Conservation (phyloP, 2,888 invertebrate genomes). For the Meteorus colon region DNA sequence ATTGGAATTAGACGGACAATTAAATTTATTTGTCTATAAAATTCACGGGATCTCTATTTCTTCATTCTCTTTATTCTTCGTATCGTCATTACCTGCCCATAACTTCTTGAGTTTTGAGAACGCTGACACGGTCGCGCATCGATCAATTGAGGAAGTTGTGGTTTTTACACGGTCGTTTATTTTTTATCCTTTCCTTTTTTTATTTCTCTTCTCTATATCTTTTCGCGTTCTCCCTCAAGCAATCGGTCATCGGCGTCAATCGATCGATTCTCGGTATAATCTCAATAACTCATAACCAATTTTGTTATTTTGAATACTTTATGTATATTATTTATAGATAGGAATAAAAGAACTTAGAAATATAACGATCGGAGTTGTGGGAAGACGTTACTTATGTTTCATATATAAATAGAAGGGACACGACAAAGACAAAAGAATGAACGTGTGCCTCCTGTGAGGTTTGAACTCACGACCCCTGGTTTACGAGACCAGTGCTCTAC, state of each 20-base stretch:
- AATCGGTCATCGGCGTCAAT: slow-evolving; percentile 23
- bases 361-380: neutral
- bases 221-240: neutral
- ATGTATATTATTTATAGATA: slow-evolving; percentile 13
- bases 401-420: slow-evolving; percentile 14
- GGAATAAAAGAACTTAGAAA: slow-evolving; percentile 6
- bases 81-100: slow-evolving; percentile 17
- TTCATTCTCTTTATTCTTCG: slow-evolving; percentile 29
- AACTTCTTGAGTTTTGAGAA: slow-evolving; percentile 31
- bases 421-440: slow-evolving; percentile 16
- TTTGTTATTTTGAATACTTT: slow-evolving; percentile 36
- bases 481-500: slow-evolving; percentile 92
- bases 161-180: slow-evolving; percentile 7
- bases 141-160: slow-evolving; percentile 32
- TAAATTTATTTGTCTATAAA: too few relatives aligned
- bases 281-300: slow-evolving; percentile 59
- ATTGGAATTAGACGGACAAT: too few relatives aligned
- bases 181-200: neutral
- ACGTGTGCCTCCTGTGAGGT: slow-evolving; percentile 86
- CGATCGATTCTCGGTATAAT: slow-evolving; percentile 61
- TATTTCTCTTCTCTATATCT: neutral
- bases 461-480: slow-evolving; percentile 92
- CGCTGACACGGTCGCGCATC: slow-evolving; percentile 28
- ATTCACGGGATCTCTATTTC: neutral
- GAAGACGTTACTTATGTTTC: slow-evolving; percentile 3